These are phyloP conservation scores for Trinorchestia longiramus DNA, from an alignment of 1,140 invertebrate species.

Conservation along the genomic window DNA sequence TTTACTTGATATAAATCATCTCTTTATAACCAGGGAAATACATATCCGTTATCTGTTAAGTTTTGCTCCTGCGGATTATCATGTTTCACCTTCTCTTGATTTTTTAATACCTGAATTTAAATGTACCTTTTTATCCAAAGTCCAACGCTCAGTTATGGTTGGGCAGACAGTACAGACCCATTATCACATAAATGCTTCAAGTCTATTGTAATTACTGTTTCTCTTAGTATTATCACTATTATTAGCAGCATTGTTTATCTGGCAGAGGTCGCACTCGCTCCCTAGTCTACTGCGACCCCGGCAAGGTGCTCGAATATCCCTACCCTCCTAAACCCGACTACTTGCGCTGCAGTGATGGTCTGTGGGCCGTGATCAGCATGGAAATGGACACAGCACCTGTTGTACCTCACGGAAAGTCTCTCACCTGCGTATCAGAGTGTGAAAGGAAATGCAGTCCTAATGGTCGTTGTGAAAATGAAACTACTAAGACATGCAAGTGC, in stretches of 20 bases:
- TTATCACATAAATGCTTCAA: background rate
- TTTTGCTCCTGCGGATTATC: background rate
- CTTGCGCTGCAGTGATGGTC: background rate
- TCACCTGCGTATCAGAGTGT: background rate
- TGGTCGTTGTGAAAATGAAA: background rate
- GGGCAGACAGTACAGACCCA: background rate
- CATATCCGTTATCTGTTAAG: background rate
- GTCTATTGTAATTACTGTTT: background rate
- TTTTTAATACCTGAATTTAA: background rate
- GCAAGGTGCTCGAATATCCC: slow-evolving; percentile 14
- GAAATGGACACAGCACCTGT: background rate
- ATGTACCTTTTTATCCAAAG: background rate
- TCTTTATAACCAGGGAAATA: no score
- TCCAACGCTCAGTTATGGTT: background rate
- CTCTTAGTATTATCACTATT: background rate
- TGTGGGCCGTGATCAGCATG: background rate
- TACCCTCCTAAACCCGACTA: background rate
- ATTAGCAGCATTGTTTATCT: background rate
- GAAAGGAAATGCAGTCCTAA: slow-evolving; percentile 31
- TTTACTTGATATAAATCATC: no score
- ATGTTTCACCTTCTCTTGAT: background rate
- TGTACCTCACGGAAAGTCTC: background rate
- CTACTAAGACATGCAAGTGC: background rate
- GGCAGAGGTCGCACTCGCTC: slow-evolving; percentile 7
- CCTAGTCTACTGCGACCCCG: background rate